These are phyloP conservation scores for Leptoclinus maculatus DNA, from an alignment of 2,797 vertebrate species.

Conservation along the genomic window DNA sequence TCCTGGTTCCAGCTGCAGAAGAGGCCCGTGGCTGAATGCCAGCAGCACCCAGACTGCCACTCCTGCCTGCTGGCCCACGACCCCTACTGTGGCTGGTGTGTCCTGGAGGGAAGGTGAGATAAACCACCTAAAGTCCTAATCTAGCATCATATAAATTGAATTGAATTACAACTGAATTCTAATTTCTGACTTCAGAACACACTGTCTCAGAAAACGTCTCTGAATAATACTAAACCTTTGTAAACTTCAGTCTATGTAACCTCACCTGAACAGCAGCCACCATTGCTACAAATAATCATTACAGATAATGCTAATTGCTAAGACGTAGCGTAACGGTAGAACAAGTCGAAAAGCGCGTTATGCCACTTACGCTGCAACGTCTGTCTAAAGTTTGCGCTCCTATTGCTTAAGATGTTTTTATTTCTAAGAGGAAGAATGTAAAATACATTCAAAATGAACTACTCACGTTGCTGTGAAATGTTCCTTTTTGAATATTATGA, in stretches of 20 bases:
- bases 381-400: not conserved
- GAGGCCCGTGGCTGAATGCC: conserved; percentile 93
- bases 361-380: not conserved
- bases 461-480: not conserved
- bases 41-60: conserved; percentile 88
- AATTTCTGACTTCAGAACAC: no score
- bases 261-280: not conserved
- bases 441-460: not conserved
- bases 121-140: not conserved
- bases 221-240: no score
- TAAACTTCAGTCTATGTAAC: no score
- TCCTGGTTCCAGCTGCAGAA: conserved; percentile 88
- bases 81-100: conserved; percentile 98
- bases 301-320: not conserved
- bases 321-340: not conserved
- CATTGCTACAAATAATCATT: not conserved
- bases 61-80: conserved; percentile 92
- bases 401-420: not conserved
- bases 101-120: conserved; percentile 93
- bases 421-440: not conserved
- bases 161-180: not conserved
- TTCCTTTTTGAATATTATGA: not conserved
- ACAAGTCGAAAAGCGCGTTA: not conserved
- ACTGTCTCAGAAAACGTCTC: no score
- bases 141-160: not conserved